These are phyloP conservation scores for Aphelinus certus DNA, from an alignment of 1,140 invertebrate species.

Conservation along the genomic window DNA sequence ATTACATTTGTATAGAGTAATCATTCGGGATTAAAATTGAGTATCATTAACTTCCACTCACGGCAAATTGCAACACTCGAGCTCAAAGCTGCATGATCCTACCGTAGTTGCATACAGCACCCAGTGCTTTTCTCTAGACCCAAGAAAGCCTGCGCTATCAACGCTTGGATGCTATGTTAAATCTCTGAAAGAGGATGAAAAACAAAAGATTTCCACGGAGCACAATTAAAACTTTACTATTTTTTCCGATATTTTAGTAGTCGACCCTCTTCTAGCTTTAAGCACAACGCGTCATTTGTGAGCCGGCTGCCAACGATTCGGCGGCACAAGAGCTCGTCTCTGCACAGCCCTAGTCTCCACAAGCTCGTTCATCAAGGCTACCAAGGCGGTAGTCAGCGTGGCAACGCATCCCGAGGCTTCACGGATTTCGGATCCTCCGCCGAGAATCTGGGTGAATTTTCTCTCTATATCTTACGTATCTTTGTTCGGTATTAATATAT, in stretches of 20 bases:
- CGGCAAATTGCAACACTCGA: too few species aligned
- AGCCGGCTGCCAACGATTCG: slow-evolving; percentile 86
- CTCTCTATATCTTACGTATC: slow-evolving; percentile 12
- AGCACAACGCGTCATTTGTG: slow-evolving; percentile 91
- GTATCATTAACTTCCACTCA: too few species aligned
- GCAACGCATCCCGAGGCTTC: slow-evolving; percentile 65
- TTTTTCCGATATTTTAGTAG: slow-evolving; percentile 57
- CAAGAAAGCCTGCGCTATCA: neutral
- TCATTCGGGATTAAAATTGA: too few species aligned
- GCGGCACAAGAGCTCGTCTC: slow-evolving; percentile 79
- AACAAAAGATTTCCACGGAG: neutral
- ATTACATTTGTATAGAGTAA: too few species aligned
- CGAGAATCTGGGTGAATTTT: slow-evolving; percentile 75
- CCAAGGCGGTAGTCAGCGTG: slow-evolving; percentile 49
- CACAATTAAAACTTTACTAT: slow-evolving; percentile 40
- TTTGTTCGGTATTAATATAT: too few species aligned
- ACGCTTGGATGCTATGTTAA: slow-evolving; percentile 10
- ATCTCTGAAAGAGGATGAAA: slow-evolving; percentile 4
- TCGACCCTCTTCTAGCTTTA: slow-evolving; percentile 81
- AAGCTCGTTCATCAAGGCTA: slow-evolving; percentile 63
- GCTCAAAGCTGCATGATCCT: too few species aligned
- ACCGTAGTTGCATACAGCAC: too few species aligned
- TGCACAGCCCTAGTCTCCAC: slow-evolving; percentile 75
- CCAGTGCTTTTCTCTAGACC: too few species aligned
- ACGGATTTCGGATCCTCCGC: slow-evolving; percentile 76